Base-by-base conservation (phyloP, 2,797 vertebrate genomes). In the Carapus acus region DNA sequence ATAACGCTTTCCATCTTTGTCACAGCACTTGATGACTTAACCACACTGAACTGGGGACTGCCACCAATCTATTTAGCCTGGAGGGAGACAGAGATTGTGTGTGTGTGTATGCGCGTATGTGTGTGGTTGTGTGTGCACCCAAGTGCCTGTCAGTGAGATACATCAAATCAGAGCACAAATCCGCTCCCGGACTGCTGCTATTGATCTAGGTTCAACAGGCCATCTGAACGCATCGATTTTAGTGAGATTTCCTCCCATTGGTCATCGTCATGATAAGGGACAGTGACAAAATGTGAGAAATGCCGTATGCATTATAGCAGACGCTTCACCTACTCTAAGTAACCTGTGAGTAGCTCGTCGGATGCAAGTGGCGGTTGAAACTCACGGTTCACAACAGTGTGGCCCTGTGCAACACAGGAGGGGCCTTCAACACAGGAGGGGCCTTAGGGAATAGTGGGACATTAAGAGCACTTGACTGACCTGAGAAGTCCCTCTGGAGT, bases 161-260 rank as follows among this genome's bases (percentile, higher is more conserved):
- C 69, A 79, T 58, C 65, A 62, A 79, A 83, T 79, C 67, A 80
- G 71, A 78, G 77, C 67, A 68, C 69, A 67, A 75, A 79, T 76
- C 67, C 72, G 78, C 61, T 67, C 64, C 74, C 63, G 69, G 71
- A 65, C 76, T 62, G 74, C 54, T 49, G 63, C 43, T 83, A 88
- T 88, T 65, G 86, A 89, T 85, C 65, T 60, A 53, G 44, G 79
- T 83, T 86, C 85, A 86, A 84, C 84, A 79, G 80, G 76, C 67
- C 73, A 58, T 69, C 74, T 54, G 57, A 67, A 62, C 71, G 58
- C 76, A 88, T 89, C 78, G 86, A 88, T 88, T 81, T 47, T 45
- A 57, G 58, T 55, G 46, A n/a, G 64, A 67, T 75, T 76, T 66
- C 49, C 59, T 65, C 73, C 72, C 78, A 78, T 79, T 80, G 80